These are phyloP conservation scores for Anadara kagoshimensis DNA, from an alignment of 1,140 invertebrate species.

Conservation along the genomic window DNA sequence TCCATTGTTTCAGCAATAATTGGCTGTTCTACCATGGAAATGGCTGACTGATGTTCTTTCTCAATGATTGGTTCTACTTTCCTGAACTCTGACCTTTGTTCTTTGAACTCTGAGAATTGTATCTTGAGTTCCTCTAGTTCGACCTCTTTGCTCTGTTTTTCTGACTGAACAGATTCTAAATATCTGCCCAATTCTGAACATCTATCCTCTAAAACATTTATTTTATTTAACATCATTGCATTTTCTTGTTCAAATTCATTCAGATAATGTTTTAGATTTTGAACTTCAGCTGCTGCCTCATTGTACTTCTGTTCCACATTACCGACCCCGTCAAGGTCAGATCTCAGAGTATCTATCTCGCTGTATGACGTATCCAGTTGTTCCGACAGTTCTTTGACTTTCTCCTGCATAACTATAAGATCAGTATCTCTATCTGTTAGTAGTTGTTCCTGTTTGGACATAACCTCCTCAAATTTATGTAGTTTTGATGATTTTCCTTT, in stretches of 20 bases:
- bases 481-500: conserved; percentile 44
- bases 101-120: not conserved
- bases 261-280: not conserved
- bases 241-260: conserved; percentile 4
- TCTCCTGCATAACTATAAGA: conserved; percentile 48
- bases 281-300: conserved; percentile 6
- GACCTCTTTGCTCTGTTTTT: too few relatives aligned
- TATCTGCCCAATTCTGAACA: conserved; percentile 15
- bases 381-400: conserved; percentile 45
- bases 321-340: conserved; percentile 15
- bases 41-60: too few relatives aligned
- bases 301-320: conserved; percentile 32
- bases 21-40: too few relatives aligned
- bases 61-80: not conserved
- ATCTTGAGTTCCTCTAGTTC: not conserved
- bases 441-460: conserved; percentile 43
- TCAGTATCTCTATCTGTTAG: conserved; percentile 48
- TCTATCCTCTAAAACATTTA: conserved; percentile 9
- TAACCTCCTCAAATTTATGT: conserved; percentile 28
- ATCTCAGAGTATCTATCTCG: conserved; percentile 4
- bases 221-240: conserved; percentile 1
- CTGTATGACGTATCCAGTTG: conserved; percentile 28
- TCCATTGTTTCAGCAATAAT: too few relatives aligned
- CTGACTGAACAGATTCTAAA: conserved; percentile 14
- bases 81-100: not conserved